Percentiles rank a stretch among this genome's conserved stretches.
Evolutionary conservation across 2,797 vertebrate species (phyloP).

Genomic region (Gallinago stenura): DNA sequence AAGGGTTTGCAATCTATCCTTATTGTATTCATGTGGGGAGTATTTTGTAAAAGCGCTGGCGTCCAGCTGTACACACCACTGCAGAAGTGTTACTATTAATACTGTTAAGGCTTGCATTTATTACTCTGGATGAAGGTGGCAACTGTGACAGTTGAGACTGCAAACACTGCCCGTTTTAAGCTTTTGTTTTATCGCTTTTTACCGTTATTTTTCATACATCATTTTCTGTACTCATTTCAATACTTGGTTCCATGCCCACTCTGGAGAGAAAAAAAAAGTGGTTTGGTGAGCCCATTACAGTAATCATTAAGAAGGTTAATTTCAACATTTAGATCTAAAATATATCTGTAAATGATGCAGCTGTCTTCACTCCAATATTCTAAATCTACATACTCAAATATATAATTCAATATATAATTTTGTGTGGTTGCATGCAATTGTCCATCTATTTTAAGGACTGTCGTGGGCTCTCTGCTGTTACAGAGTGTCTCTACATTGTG

Average conservation of each 20-base stretch:
- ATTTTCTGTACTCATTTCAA: not conserved
- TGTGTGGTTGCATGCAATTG: not conserved
- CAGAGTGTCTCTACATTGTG: not conserved
- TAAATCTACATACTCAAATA: not conserved
- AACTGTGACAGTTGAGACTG: not conserved
- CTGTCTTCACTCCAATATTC: not conserved
- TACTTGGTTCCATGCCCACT: not conserved
- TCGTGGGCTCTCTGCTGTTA: not conserved
- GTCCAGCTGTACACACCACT: not conserved
- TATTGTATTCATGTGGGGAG: not conserved
- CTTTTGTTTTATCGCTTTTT: not conserved
- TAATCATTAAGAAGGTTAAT: not conserved
- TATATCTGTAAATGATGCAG: not conserved
- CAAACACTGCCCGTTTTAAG: not conserved
- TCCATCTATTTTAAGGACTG: not conserved
- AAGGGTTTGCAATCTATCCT: not conserved
- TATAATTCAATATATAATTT: not conserved
- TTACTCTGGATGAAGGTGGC: not conserved
- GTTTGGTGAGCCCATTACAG: not conserved
- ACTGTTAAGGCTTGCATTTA: not conserved
- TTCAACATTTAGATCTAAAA: not conserved
- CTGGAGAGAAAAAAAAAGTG: not conserved
- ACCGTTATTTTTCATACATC: not conserved
- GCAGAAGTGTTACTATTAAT: not conserved
- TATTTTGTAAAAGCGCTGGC: not conserved